Evolutionary conservation across 2,888 invertebrate genomes (phyloP).

Genomic region (Candidula unifasciata): DNA sequence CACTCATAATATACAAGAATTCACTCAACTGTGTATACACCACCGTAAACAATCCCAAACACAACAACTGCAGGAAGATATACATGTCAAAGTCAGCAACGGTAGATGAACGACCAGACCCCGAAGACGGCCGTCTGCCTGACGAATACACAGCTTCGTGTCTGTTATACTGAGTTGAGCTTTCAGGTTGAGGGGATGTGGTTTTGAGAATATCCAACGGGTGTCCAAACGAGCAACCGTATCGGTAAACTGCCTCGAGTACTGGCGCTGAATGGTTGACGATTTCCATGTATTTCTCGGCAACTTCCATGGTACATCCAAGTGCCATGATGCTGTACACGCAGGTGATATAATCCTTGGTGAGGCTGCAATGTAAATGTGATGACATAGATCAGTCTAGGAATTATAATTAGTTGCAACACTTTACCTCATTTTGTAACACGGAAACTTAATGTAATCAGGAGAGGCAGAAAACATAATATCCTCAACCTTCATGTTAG

Average conservation of each 20-base stretch:
- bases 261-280: conserved; percentile 63
- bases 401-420: no score
- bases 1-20: background rate
- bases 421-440: no score
- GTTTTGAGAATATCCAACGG: conserved; percentile 56
- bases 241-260: conserved; percentile 53
- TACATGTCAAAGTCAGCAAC: background rate
- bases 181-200: conserved; percentile 40
- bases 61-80: background rate
- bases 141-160: background rate
- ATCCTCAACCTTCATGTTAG: background rate
- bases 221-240: conserved; percentile 56
- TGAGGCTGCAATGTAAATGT: conserved; percentile 57
- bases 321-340: conserved; percentile 67
- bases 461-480: background rate
- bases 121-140: background rate
- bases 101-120: background rate
- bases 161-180: background rate
- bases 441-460: no score
- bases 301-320: conserved; percentile 67
- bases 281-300: conserved; percentile 65
- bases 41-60: background rate
- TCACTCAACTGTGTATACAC: background rate
- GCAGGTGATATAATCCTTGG: conserved; percentile 68
- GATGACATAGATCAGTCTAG: no score